Evolutionary conservation across 2,113 vertebrate species (phyloP).

Genomic region (Leptobrachium leishanense): DNA sequence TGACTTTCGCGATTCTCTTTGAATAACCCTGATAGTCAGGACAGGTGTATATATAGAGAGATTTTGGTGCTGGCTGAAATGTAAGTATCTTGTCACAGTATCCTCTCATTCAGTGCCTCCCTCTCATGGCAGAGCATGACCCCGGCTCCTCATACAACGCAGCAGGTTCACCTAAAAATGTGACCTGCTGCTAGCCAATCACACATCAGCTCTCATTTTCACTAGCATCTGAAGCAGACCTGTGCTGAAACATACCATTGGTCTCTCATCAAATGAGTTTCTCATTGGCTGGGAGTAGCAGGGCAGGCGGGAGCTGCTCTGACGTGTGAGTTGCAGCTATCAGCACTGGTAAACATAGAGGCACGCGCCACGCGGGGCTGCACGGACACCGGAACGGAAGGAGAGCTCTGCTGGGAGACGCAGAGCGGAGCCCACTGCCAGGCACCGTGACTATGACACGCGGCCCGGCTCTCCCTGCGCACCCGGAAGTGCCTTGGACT

Average conservation of each 20-base stretch:
- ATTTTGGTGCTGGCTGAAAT: too few species aligned
- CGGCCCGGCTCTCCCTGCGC: neutral
- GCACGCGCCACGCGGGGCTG: neutral
- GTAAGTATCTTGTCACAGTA: too few species aligned
- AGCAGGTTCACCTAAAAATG: too few species aligned
- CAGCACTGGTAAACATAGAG: neutral
- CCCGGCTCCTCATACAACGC: too few species aligned
- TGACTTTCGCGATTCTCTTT: too few species aligned
- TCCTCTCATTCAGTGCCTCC: too few species aligned
- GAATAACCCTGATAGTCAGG: too few species aligned
- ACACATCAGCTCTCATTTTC: neutral
- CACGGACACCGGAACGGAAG: neutral
- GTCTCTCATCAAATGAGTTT: neutral
- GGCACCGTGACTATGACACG: neutral
- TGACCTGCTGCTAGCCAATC: constrained; percentile 6
- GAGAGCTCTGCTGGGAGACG: neutral
- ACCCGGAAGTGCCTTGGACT: constrained; percentile 13
- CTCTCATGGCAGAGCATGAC: too few species aligned
- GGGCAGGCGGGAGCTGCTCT: neutral
- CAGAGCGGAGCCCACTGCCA: neutral
- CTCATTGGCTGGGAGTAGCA: constrained; percentile 12
- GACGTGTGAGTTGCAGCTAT: constrained; percentile 6
- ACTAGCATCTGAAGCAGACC: neutral
- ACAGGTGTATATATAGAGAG: too few species aligned
- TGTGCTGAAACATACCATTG: neutral